Evolutionary conservation across 1,140 invertebrate genomes (phyloP).

Genomic region (Reticulitermes speratus): DNA sequence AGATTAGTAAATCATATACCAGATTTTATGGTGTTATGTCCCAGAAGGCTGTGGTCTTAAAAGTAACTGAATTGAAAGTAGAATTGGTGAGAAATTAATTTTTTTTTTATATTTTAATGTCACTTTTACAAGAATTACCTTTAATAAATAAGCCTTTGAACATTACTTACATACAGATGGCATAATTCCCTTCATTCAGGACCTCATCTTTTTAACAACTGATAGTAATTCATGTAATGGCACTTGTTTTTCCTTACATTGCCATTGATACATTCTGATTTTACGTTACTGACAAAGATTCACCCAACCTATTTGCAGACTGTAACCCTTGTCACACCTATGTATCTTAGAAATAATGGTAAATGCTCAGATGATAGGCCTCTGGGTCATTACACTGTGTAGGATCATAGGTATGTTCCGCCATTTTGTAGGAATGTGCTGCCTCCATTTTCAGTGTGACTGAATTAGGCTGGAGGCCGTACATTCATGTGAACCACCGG

Average conservation of each 20-base stretch:
- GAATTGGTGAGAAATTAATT: neutral
- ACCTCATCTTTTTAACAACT: neutral
- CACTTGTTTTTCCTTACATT: neutral
- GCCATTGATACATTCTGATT: neutral
- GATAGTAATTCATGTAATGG: neutral
- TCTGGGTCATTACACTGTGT: too few species aligned
- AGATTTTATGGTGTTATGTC: too few species aligned
- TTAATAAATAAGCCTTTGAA: constrained; percentile 3
- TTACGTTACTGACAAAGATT: neutral
- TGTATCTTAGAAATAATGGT: neutral
- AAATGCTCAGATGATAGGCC: neutral
- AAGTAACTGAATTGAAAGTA: neutral
- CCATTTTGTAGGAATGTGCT: too few species aligned
- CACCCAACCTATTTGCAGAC: neutral
- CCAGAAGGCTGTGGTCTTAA: too few species aligned
- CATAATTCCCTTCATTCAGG: neutral
- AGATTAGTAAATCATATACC: too few species aligned
- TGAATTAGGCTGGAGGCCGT: too few species aligned
- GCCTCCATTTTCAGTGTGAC: too few species aligned
- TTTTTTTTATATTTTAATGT: neutral
- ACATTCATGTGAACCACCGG: too few species aligned
- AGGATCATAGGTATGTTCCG: too few species aligned
- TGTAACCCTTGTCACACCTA: neutral
- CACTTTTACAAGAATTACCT: neutral
- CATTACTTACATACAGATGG: neutral